Evolutionary conservation across 2,797 vertebrate genomes (phyloP).

Genomic region (Peromyscus aztecus): DNA sequence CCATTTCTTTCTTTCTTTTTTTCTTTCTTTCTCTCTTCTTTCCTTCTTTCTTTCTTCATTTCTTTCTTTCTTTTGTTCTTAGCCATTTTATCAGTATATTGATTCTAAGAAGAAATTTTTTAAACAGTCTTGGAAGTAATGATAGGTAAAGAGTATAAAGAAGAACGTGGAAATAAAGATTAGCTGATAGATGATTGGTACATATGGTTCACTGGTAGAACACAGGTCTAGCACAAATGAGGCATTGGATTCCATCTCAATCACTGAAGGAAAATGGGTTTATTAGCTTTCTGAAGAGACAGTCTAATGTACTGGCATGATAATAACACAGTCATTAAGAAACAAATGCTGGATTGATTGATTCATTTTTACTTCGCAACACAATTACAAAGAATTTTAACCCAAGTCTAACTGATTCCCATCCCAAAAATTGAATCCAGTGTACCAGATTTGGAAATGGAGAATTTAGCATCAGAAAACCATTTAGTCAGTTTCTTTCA

Average conservation of each 20-base stretch:
- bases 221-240: neutral
- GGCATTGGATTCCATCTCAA: neutral
- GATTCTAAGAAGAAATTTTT: neutral
- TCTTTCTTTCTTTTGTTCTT: neutral
- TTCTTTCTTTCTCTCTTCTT: neutral
- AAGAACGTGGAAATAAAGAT: neutral
- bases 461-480: neutral
- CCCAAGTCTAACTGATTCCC: conserved; percentile 21
- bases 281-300: neutral
- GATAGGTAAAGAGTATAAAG: conserved; percentile 5
- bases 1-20: neutral
- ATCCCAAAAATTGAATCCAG: neutral
- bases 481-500: conserved; percentile 20
- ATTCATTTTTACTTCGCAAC: neutral
- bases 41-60: neutral
- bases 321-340: conserved; percentile 29
- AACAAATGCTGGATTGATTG: neutral
- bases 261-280: neutral
- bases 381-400: conserved; percentile 52
- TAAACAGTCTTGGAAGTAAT: conserved; percentile 21
- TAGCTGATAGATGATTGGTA: neutral
- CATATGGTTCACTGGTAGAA: neutral
- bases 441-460: neutral
- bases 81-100: neutral
- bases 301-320: neutral